Evolutionary conservation across 2,888 invertebrate species (phyloP), one percentile per base, ranked within the genome.

Genomic region (Troides helena): DNA sequence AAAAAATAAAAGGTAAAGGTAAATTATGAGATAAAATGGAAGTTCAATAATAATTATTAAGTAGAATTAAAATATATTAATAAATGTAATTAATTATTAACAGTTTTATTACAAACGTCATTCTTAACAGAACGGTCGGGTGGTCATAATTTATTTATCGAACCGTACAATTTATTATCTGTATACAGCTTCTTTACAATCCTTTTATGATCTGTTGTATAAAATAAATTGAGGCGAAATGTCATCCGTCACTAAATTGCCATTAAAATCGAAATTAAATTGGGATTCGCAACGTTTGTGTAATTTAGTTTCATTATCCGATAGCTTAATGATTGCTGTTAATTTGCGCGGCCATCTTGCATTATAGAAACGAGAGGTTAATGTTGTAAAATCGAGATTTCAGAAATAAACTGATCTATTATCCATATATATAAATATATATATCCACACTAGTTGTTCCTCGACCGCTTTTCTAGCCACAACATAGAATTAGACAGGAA

Each of bases 241-340:
- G 68, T 68, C 68, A 68, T 59, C 59, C 68, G 68, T 63, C 36
- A 68, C 68, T 68, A 68, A 68, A 68, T 36, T 21, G 21, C 21
- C 68, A 68, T 68, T 68, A 68, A 63, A 30, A 59, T 58, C 46
- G 64, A 68, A 64, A 53, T 58, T 58, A 68, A 68, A 64, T 68
- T 59, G 63, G 36, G 53, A 66, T 30, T 68, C 59, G 64, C 59
- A 21, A 57, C 57, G 59, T 64, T 59, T 25, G 17, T 46, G 59
- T 39, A 64, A 64, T 64, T 63, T 62, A 57, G 30, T 68, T 53
- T 53, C 60, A 61, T 61, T 59, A 64, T 62, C 6, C 50, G 63
- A 50, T 23, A n/a, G 21, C 50, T 68, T 68, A 68, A 68, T 53
- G 68, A 64, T 60, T 39, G 36, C 17, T 59, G 59, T 59, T 68